Evolutionary conservation across 1,140 invertebrate genomes (phyloP).

Genomic region (Portunus trituberculatus): DNA sequence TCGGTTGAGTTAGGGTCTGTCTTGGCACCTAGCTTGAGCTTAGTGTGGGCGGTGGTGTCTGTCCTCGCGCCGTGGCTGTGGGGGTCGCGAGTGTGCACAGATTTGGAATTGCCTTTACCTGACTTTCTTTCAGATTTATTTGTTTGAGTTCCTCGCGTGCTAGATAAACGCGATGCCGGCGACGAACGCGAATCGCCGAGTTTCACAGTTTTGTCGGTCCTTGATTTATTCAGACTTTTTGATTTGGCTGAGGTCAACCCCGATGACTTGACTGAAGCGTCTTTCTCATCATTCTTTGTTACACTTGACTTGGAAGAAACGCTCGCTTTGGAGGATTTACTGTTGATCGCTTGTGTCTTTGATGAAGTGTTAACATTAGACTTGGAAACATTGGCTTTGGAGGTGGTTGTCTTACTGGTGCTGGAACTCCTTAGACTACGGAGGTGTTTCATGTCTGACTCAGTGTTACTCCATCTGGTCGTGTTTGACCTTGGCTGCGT

Average conservation of each 20-base stretch:
- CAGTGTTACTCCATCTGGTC: neutral
- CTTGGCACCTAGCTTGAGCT: neutral
- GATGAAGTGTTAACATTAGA: neutral
- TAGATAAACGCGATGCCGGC: neutral
- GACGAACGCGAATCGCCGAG: neutral
- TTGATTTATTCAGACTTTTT: neutral
- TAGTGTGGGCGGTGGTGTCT: too few species aligned
- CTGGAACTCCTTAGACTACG: neutral
- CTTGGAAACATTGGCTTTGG: neutral
- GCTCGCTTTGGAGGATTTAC: neutral
- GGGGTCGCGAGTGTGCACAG: neutral
- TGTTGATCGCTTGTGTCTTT: neutral
- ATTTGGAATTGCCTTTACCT: neutral
- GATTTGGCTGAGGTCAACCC: neutral
- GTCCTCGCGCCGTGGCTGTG: too few species aligned
- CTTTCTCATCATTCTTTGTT: neutral
- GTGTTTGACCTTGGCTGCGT: slow-evolving; percentile 4
- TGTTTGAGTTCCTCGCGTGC: neutral
- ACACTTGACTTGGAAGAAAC: neutral
- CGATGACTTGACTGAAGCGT: neutral
- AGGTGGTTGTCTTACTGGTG: neutral
- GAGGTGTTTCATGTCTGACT: neutral
- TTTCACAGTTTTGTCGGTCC: neutral
- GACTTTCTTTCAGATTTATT: neutral
- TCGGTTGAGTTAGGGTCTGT: neutral